These are phyloP conservation scores for Limnephilus rhombicus DNA, from an alignment of 2,888 invertebrate species.

Conservation along the genomic window DNA sequence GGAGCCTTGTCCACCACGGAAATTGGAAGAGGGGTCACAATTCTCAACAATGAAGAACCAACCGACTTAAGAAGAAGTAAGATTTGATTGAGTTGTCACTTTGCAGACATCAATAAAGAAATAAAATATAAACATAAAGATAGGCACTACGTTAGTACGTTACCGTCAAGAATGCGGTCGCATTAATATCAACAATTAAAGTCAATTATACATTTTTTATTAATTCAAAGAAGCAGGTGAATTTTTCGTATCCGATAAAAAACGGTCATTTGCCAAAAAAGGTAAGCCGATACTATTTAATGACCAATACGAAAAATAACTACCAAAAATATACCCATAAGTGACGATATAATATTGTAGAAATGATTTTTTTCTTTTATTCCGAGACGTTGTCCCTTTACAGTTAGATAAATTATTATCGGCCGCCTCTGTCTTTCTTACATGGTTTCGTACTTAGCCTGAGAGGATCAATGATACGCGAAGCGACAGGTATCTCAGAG, in stretches of 20 bases:
- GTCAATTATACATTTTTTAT: slow-evolving; percentile 5
- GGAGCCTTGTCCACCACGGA: too few species aligned
- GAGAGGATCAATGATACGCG: slow-evolving; percentile 47
- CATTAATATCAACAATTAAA: background rate
- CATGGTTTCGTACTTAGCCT: slow-evolving; percentile 57
- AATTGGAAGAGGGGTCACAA: too few species aligned
- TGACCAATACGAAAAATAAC: background rate
- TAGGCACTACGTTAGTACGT: too few species aligned
- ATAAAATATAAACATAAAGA: background rate
- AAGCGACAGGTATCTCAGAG: slow-evolving; percentile 4
- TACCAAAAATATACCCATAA: background rate
- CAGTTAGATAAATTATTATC: slow-evolving; percentile 53
- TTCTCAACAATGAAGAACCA: too few species aligned
- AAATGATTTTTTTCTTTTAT: background rate
- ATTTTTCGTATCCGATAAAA: slow-evolving; percentile 38
- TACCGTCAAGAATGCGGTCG: background rate
- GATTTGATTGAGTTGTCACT: background rate
- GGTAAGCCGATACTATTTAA: background rate
- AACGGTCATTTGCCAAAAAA: slow-evolving; percentile 24
- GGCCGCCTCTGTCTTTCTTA: slow-evolving; percentile 46
- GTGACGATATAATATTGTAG: background rate
- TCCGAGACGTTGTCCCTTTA: background rate
- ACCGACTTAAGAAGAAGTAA: too few species aligned
- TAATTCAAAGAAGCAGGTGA: slow-evolving; percentile 28
- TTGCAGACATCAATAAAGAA: background rate